Evolutionary conservation across 2,888 invertebrate genomes (phyloP).

Genomic region (Taenaris catops): DNA sequence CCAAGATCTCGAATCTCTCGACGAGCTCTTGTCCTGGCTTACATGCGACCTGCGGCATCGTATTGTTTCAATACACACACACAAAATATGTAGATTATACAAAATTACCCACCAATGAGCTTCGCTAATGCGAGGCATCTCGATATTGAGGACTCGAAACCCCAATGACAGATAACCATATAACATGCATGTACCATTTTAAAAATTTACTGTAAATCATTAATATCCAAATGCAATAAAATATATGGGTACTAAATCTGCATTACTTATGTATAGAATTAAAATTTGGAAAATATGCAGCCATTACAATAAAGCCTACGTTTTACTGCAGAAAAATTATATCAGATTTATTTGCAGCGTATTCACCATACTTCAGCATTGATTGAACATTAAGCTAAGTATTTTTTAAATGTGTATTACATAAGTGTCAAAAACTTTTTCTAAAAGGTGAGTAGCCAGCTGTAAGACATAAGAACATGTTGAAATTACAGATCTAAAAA

Average conservation of each 20-base stretch:
- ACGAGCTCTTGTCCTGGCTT: constrained; percentile 62
- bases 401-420: too few species aligned
- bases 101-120: not conserved
- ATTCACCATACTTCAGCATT: not conserved
- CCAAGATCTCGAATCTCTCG: constrained; percentile 62
- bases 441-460: too few species aligned
- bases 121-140: not conserved
- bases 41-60: constrained; percentile 66
- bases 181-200: too few species aligned
- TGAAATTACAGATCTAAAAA: constrained; percentile 1
- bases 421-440: too few species aligned
- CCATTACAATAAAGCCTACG: not conserved
- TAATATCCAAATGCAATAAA: too few species aligned
- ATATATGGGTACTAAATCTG: too few species aligned
- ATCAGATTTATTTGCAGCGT: not conserved
- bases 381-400: not conserved
- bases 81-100: constrained; percentile 20
- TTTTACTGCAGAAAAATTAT: not conserved
- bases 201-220: too few species aligned
- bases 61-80: constrained; percentile 41
- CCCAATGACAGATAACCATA: not conserved
- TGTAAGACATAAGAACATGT: too few species aligned
- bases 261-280: too few species aligned
- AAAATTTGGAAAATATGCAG: not conserved
- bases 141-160: not conserved